phyloP scores from a whole-genome alignment of 2,797 vertebrate species.

The Lophius americanus region DNA sequence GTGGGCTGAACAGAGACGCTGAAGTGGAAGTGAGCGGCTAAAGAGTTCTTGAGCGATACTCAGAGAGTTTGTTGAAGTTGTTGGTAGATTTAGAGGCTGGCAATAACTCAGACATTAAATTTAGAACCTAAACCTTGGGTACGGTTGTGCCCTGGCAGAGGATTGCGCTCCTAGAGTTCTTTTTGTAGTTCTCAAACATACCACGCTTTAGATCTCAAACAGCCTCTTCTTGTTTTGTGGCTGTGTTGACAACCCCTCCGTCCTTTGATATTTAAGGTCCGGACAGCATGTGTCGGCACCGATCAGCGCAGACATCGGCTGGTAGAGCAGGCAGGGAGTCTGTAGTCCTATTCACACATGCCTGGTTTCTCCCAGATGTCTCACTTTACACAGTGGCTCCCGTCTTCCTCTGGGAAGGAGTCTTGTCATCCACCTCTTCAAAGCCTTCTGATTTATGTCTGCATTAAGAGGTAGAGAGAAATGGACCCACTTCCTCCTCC shows the following conservation, averaged over 20 bases:
- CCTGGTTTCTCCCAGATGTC: slow-evolving; percentile 67
- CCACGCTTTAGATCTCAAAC: neutral
- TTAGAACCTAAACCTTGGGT: too few relatives aligned
- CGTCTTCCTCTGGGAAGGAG: slow-evolving; percentile 68
- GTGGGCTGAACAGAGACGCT: too few relatives aligned
- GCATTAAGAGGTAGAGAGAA: slow-evolving; percentile 50
- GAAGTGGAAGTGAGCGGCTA: too few relatives aligned
- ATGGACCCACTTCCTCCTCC: slow-evolving; percentile 41
- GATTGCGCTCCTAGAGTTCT: too few relatives aligned
- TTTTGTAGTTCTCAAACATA: neutral
- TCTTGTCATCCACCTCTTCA: slow-evolving; percentile 73
- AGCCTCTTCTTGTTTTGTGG: slow-evolving; percentile 30
- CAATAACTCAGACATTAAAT: too few relatives aligned
- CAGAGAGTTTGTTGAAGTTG: too few relatives aligned
- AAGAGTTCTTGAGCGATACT: too few relatives aligned
- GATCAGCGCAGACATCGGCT: slow-evolving; percentile 62
- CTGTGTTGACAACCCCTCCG: slow-evolving; percentile 44
- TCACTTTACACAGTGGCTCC: slow-evolving; percentile 72
- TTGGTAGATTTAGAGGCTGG: too few relatives aligned
- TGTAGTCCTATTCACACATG: slow-evolving; percentile 56
- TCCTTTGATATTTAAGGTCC: slow-evolving; percentile 44
- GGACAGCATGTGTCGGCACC: slow-evolving; percentile 71
- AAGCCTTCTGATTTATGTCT: slow-evolving; percentile 76
- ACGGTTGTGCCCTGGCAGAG: too few relatives aligned
- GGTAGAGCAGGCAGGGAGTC: slow-evolving; percentile 57